Percentiles rank a stretch among this genome's conserved stretches.
These are phyloP conservation scores for Papilio helenus DNA, from an alignment of 1,140 invertebrate genomes.

Conservation along the genomic window DNA sequence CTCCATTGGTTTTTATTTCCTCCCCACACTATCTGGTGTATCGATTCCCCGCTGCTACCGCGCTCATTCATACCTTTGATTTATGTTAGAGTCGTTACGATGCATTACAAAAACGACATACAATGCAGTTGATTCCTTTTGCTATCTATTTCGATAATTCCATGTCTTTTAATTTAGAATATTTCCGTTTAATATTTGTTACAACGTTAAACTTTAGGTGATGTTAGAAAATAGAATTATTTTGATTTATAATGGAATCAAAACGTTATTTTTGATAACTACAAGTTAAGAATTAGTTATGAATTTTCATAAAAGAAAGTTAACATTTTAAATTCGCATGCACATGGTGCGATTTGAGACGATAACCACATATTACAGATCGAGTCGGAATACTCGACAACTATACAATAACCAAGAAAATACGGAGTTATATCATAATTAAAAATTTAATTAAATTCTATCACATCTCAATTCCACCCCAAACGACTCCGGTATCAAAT, in stretches of 20 bases:
- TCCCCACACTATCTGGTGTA: constrained; percentile 58
- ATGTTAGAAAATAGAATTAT: too few species aligned
- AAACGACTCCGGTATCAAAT: constrained; percentile 38
- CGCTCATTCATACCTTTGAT: constrained; percentile 66
- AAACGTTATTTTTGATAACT: too few species aligned
- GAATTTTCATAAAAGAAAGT: too few species aligned
- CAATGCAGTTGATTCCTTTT: constrained; percentile 13
- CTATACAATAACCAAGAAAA: background rate
- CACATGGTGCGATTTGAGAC: too few species aligned
- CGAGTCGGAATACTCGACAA: too few species aligned
- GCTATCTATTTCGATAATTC: constrained; percentile 27
- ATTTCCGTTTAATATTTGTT: background rate
- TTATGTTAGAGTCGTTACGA: constrained; percentile 58
- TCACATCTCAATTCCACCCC: constrained; percentile 33
- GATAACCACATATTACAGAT: too few species aligned
- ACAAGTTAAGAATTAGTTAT: too few species aligned
- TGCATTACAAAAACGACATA: constrained; percentile 22
- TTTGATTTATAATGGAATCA: too few species aligned
- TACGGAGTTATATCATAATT: background rate
- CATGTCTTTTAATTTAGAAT: background rate
- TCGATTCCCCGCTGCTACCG: constrained; percentile 69
- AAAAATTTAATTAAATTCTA: constrained; percentile 13
- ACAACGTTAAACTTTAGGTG: background rate
- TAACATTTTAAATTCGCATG: too few species aligned
- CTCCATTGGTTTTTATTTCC: constrained; percentile 71